Evolutionary conservation across 2,113 vertebrate species (phyloP), one percentile per base, ranked within the genome.

Genomic region (Phoenicopterus ruber): DNA sequence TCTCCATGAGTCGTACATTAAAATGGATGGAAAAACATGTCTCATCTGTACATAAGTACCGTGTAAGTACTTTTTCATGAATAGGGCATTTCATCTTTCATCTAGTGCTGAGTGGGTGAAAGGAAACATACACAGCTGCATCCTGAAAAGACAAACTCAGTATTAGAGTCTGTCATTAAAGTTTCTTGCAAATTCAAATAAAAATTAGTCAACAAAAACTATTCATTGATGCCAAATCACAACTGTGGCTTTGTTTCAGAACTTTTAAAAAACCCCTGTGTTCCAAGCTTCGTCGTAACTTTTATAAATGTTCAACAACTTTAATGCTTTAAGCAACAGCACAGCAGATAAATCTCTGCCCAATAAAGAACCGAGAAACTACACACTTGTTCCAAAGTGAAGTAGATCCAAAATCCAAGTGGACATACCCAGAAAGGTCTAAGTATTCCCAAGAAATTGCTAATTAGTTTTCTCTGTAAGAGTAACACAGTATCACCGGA

Each of bases 51-150:
- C 84, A 59, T 85, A 95, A 95, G 89, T 62, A 89, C 67, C 8
- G 13, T 80, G 91, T 72, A 97, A 97, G 93, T 94, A 61, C 50
- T 96, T 95, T 85, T 95, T 85, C 87, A 97, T 97, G 96, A 97
- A 97, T 96, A 95, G 87, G 84, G 93, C 89, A 97, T 85, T 96
- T 97, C 89, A 97, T 97, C 94, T 95, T 91, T 93, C 95, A 92
- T 97, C 91, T 93, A 54, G 82, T 81, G 93, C 94, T 93, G 95
- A 97, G 93, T 86, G 96, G 78, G 82, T 90, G 93, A 97, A 94
- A 97, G 91, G 95, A 97, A 97, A 96, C 89, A 86, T 91, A 95
- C 86, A 94, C 96, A 97, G 94, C 96, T 96, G 96, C 82, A 83
- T 95, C 92, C 94, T 96, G 97, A 85, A 94, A 94, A 95, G 88